Evolutionary conservation across 2,888 invertebrate species (phyloP), one percentile per base, ranked within the genome.

Genomic region (Capitulum mitella): DNA sequence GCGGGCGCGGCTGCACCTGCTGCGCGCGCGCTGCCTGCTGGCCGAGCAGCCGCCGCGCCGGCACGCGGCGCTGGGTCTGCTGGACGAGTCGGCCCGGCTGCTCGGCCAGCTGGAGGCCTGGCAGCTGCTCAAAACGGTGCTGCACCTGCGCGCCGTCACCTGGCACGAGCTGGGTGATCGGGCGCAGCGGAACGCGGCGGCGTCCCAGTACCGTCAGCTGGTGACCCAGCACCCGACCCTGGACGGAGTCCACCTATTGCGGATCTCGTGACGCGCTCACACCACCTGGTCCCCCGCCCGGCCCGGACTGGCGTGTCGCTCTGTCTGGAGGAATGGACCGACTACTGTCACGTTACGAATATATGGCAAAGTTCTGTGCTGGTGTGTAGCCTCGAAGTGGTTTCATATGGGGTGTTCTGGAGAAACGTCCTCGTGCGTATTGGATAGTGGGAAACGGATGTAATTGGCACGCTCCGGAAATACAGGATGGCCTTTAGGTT

Each of bases 161-260:
- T 93, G 92, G 83, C 89, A 95, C 83, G 91, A 92, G 82, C 87
- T 94, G 3, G 91, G 92, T 2, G 89, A 90, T 83, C 88, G 88
- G 26, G 87, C 89, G 0, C 91, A 93, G 82, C 89, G 95, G 81
- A 95, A 95, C 85, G 92, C 91, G 83, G 92, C 91, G 84, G 92
- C 95, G 0, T 90, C 92, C 84, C 92, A 93, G 86, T 95, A 92
- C 84, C 89, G 92, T 80, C 90, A 92, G 82, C 87, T 94, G 78
- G 92, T 93, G 85, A 90, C 90, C 82, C 92, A 93, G 84, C 90
- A 90, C 85, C 89, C 89, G 29, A 70, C 70, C 37, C 5, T 37
- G 26, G 70, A 70, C 8, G 70, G 70, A 5, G 37, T 37, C 5
- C 70, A 70, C 37, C 37, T 70, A 37, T 2, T 37, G 22, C 14